Evolutionary conservation across 2,113 vertebrate species (phyloP).

Genomic region (Cervus canadensis): DNA sequence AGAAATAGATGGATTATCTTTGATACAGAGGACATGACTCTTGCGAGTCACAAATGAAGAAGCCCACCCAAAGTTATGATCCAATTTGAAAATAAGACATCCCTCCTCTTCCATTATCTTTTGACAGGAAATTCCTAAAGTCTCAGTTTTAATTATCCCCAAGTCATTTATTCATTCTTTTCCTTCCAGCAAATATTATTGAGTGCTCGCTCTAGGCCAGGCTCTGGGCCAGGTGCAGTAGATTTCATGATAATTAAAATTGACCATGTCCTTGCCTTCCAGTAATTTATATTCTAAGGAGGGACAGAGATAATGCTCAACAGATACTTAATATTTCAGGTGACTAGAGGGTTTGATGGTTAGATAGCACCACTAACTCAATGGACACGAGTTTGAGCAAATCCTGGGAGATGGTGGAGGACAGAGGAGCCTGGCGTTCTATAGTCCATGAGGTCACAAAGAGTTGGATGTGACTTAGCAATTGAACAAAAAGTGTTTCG

Average conservation of each 20-base stretch:
- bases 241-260: background rate
- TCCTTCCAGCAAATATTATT: background rate
- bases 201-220: background rate
- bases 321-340: background rate
- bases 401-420: background rate
- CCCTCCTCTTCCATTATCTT: background rate
- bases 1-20: background rate
- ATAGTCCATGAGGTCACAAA: background rate
- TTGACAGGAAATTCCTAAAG: background rate
- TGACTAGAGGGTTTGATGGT: background rate
- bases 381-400: background rate
- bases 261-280: background rate
- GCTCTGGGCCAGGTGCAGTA: background rate
- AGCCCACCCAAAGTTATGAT: background rate
- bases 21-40: background rate
- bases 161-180: background rate
- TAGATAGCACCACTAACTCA: background rate
- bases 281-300: background rate
- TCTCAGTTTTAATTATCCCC: background rate
- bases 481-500: background rate
- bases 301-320: background rate
- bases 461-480: background rate
- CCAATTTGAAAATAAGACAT: background rate
- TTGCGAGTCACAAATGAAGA: background rate
- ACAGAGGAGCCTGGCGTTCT: background rate